A percentile compares a stretch with the other conserved stretches of the same genome.
Evolutionary conservation across 2,113 vertebrate genomes (phyloP).

Genomic region (Tachycineta bicolor): DNA sequence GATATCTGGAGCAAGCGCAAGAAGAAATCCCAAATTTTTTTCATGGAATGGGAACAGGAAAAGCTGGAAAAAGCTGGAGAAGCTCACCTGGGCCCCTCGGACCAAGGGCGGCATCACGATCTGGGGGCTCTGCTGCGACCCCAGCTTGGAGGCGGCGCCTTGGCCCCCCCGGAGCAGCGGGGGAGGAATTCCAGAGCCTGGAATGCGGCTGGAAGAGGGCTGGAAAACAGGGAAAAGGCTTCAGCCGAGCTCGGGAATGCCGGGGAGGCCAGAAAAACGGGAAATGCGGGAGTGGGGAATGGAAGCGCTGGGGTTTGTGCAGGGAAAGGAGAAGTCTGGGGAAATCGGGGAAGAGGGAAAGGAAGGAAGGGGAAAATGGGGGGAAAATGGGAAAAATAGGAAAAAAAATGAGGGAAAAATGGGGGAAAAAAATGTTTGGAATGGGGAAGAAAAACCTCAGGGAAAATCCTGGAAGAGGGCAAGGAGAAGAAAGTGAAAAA

Average conservation of each 20-base stretch:
- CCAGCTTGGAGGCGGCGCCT: conserved; percentile 77
- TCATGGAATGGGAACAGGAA: background rate
- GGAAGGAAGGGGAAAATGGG: too few relatives aligned
- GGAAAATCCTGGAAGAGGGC: background rate
- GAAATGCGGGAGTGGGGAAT: too few relatives aligned
- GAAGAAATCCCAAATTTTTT: background rate
- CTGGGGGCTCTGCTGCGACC: conserved; percentile 84
- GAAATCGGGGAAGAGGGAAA: too few relatives aligned
- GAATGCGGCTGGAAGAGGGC: conserved; percentile 81
- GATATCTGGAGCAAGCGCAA: rapidly evolving
- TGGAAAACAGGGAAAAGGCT: background rate
- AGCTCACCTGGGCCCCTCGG: conserved; percentile 90
- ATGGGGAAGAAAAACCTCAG: background rate
- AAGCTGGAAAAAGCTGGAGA: rapidly evolving
- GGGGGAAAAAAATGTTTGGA: background rate
- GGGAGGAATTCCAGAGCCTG: conserved; percentile 91
- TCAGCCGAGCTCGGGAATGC: too few relatives aligned
- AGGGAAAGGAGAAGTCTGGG: too few relatives aligned
- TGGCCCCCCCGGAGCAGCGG: conserved; percentile 93
- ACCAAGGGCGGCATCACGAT: conserved; percentile 94
- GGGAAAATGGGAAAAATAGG: too few relatives aligned
- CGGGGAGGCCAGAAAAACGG: too few relatives aligned
- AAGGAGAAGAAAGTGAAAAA: background rate
- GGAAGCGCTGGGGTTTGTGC: too few relatives aligned
- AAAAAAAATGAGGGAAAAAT: background rate